phyloP scores from a whole-genome alignment of 2,888 invertebrate species.

The Lamproptera curius region DNA sequence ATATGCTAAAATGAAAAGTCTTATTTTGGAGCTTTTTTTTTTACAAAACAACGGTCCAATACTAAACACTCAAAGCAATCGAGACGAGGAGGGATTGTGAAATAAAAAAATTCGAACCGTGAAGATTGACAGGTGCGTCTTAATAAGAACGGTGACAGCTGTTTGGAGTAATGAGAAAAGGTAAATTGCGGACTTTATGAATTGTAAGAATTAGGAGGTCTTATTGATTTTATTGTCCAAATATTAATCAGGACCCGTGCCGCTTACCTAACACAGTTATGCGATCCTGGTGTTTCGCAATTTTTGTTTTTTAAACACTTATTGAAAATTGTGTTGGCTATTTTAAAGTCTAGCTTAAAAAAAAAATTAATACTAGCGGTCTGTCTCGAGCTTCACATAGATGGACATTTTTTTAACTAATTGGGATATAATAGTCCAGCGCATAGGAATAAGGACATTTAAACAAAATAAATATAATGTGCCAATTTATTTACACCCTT shows the following conservation, averaged over 20 bases:
- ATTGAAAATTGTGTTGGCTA: no score
- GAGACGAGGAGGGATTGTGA: slow-evolving; percentile 54
- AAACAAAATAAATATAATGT: no score
- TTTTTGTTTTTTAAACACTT: no score
- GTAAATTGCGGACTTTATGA: slow-evolving; percentile 58
- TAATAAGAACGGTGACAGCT: slow-evolving; percentile 72
- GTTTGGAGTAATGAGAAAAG: slow-evolving; percentile 67
- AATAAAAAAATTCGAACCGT: slow-evolving; percentile 62
- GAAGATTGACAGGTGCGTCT: slow-evolving; percentile 78
- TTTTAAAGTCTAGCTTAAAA: no score
- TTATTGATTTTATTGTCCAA: slow-evolving; percentile 12
- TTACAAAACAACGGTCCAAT: slow-evolving; percentile 43
- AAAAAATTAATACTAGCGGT: no score
- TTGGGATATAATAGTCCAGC: no score
- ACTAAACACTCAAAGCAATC: slow-evolving; percentile 54
- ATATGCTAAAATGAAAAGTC: slow-evolving; percentile 54
- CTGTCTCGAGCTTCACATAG: no score
- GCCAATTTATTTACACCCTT: no score
- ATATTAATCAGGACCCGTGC: neutral
- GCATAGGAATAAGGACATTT: no score
- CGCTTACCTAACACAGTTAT: no score
- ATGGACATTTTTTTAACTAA: no score
- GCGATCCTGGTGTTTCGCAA: no score
- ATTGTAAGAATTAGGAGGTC: slow-evolving; percentile 32
- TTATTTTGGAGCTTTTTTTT: slow-evolving; percentile 37